phyloP scores from a whole-genome alignment of 1,140 invertebrate genomes.

The Panagrolaimus sp. region DNA sequence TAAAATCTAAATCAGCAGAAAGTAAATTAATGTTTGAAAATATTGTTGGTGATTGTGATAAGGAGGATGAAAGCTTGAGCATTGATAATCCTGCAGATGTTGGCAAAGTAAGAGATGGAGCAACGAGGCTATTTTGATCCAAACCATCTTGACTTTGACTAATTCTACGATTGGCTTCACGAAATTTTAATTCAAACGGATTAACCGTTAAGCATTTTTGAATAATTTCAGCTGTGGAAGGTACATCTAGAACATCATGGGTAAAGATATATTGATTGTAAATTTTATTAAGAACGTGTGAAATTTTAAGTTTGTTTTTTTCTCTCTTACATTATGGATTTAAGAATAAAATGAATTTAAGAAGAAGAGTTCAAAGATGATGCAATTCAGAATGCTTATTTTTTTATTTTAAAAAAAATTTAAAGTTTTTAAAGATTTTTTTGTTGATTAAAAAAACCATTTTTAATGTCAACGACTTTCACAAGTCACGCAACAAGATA shows the following conservation, averaged over 20 bases:
- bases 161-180: slow-evolving; percentile 47
- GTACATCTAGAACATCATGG: slow-evolving; percentile 40
- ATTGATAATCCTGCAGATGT: slow-evolving; percentile 33
- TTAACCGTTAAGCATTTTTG: slow-evolving; percentile 46
- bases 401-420: too few species aligned
- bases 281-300: neutral
- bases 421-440: neutral
- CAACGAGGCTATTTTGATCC: slow-evolving; percentile 21
- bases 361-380: slow-evolving; percentile 5
- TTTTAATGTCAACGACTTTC: slow-evolving; percentile 14
- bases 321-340: neutral
- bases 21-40: slow-evolving; percentile 44
- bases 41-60: slow-evolving; percentile 43
- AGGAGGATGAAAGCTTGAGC: slow-evolving; percentile 38
- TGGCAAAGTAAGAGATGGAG: slow-evolving; percentile 13
- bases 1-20: slow-evolving; percentile 37
- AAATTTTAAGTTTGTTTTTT: too few species aligned
- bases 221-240: slow-evolving; percentile 47
- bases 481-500: slow-evolving; percentile 3
- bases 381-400: too few species aligned
- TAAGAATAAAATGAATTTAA: neutral
- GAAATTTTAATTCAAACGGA: slow-evolving; percentile 47
- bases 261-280: slow-evolving; percentile 7
- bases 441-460: slow-evolving; percentile 7
- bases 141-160: slow-evolving; percentile 30